phyloP scores from a whole-genome alignment of 2,888 invertebrate genomes.

The Notodonta dromedarius region DNA sequence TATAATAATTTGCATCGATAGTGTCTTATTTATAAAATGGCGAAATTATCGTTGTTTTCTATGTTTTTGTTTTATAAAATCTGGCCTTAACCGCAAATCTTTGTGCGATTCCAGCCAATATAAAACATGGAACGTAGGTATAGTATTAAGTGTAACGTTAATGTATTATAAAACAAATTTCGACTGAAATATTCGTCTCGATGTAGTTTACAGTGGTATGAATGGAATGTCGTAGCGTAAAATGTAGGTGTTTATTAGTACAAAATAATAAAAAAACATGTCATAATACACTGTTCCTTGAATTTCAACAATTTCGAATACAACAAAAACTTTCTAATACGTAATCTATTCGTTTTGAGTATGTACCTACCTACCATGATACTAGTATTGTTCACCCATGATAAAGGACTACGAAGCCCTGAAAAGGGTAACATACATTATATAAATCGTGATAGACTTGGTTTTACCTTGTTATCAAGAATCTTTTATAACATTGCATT shows the following conservation, averaged over 20 bases:
- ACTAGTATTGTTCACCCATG: neutral
- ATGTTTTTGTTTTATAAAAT: constrained; percentile 44
- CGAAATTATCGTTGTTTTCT: constrained; percentile 33
- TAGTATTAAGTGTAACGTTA: constrained; percentile 67
- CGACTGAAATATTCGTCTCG: constrained; percentile 82
- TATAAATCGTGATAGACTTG: constrained; percentile 7
- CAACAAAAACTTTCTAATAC: neutral
- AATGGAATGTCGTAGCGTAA: constrained; percentile 70
- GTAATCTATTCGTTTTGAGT: no score
- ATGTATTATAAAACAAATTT: constrained; percentile 78
- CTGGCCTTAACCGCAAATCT: constrained; percentile 74
- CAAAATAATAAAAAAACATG: constrained; percentile 66
- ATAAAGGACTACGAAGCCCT: neutral
- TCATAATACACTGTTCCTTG: constrained; percentile 35
- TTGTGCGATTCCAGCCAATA: constrained; percentile 77
- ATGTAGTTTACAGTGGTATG: constrained; percentile 78
- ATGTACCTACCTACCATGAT: no score
- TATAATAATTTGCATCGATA: constrained; percentile 59
- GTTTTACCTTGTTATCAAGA: constrained; percentile 16
- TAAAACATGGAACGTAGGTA: constrained; percentile 60
- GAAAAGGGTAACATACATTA: constrained; percentile 26
- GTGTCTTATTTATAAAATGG: constrained; percentile 52
- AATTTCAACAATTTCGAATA: constrained; percentile 20
- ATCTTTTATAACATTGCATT: constrained; percentile 75
- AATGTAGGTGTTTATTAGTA: constrained; percentile 81